Conservation (phyloP, 2,113 vertebrate genomes). For the Planiliza haematocheilus region DNA sequence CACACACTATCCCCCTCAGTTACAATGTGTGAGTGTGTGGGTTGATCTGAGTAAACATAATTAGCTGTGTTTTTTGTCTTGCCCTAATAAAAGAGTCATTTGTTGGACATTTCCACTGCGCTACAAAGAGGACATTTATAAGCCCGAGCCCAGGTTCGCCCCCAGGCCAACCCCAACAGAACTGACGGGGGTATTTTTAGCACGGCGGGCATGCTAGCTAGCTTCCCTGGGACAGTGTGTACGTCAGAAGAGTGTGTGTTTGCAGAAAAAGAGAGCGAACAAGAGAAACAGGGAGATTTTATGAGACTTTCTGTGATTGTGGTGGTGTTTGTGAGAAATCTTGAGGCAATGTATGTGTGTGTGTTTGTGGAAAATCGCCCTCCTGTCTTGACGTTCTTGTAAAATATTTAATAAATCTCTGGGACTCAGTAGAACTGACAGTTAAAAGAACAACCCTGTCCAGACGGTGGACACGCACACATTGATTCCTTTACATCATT, state of each 20-base stretch:
- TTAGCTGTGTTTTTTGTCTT: constrained; percentile 98
- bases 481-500: background rate
- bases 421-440: constrained; percentile 80
- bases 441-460: background rate
- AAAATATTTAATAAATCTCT: constrained; percentile 90
- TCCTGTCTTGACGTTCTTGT: constrained; percentile 86
- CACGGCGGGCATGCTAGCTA: constrained; percentile 66
- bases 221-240: constrained; percentile 81
- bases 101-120: constrained; percentile 97
- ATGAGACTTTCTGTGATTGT: constrained; percentile 43
- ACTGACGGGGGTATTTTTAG: constrained; percentile 97
- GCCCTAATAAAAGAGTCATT: constrained; percentile 99
- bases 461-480: constrained; percentile 24
- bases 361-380: background rate
- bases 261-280: constrained; percentile 9
- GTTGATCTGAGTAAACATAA: constrained; percentile 97
- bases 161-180: constrained; percentile 91
- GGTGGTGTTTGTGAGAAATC: constrained; percentile 27
- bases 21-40: constrained; percentile 60
- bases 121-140: constrained; percentile 99
- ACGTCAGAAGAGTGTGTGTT: constrained; percentile 31
- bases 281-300: constrained; percentile 46
- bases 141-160: constrained; percentile 83
- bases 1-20: background rate
- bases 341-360: background rate